These are phyloP conservation scores for Caenorhabditis panamensis DNA, from an alignment of 2,888 invertebrate species.

Conservation along the genomic window DNA sequence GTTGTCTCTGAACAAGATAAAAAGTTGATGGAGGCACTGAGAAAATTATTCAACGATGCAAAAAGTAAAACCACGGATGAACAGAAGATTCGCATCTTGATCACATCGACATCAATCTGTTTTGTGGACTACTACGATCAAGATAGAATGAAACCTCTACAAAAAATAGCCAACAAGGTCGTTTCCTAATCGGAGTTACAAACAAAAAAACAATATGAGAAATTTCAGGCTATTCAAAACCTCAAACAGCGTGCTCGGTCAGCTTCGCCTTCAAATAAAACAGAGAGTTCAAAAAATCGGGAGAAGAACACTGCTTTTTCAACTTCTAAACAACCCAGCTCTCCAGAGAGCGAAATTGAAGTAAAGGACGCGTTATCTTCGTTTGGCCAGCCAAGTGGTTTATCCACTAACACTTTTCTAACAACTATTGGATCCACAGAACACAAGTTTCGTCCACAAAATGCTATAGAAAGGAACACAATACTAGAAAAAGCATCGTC, in stretches of 20 bases:
- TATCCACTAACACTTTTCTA: neutral
- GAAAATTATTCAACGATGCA: slow-evolving; percentile 54
- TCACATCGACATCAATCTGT: slow-evolving; percentile 35
- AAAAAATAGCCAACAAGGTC: slow-evolving; percentile 64
- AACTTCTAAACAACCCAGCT: neutral
- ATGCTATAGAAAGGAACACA: slow-evolving; percentile 53
- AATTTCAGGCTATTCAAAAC: slow-evolving; percentile 33
- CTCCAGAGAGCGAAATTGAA: neutral
- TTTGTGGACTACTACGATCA: slow-evolving; percentile 65
- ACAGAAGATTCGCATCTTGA: slow-evolving; percentile 12
- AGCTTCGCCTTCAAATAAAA: slow-evolving; percentile 38
- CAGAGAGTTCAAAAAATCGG: slow-evolving; percentile 1
- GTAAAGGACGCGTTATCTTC: neutral
- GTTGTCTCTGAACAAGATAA: slow-evolving; percentile 54
- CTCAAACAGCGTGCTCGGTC: slow-evolving; percentile 52
- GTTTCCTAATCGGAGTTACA: neutral
- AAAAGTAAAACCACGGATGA: slow-evolving; percentile 32
- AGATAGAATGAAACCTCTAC: slow-evolving; percentile 61
- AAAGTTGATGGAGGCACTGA: slow-evolving; percentile 54
- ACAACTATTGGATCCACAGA: neutral
- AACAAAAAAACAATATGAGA: neutral
- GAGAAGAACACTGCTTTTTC: neutral
- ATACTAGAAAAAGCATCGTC: slow-evolving; percentile 67
- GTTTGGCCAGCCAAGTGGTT: neutral
- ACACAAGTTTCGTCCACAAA: slow-evolving; percentile 64